Base-by-base conservation (phyloP, 1,140 invertebrate species). In the Andrena cerasifolii region DNA sequence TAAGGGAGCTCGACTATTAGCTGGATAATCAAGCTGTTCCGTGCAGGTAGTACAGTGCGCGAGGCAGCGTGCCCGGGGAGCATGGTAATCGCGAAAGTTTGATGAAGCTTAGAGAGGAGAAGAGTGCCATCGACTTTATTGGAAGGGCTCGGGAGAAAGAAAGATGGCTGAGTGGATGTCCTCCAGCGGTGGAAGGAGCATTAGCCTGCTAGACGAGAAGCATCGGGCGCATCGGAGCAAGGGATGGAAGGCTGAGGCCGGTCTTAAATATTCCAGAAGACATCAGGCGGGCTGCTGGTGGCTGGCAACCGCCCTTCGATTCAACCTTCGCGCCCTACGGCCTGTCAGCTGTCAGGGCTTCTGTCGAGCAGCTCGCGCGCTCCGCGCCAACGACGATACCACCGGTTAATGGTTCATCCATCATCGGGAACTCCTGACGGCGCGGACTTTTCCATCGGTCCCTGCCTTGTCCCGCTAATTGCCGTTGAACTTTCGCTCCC, bases 261-360 rank as follows among this genome's bases (percentile, higher is more conserved):
- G 68, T 58, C 78, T 86, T 86, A 86, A 86, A 86, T 86, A 86
- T 86, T 86, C 82, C 49, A 86, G 62, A 86, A 86, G 85, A 86
- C 83, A 85, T 71, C 76, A 79, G 74, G 71, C 74, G 72, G 80
- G 74, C 61, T 71, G 18, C 49, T n/a, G n/a, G n/a, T n/a, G n/a
- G 53, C 26, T 31, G 66, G 24, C 66, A 51, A 53, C 43, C 79
- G 43, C 84, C 76, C 80, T 79, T 85, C 75, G 81, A 85, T 86
- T 76, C 61, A 78, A 83, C 56, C 75, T 75, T 80, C 65, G 56
- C 78, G 74, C 78, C 78, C 82, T 81, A 58, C 66, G 43, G 40
- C 31, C 78, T 83, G 84, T 81, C 85, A 78, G 78, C 78, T 72
- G 85, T 86, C 84, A 76, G 75, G 74, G 75, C 79, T 18, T 59